Evolutionary conservation across 1,140 invertebrate species (phyloP).

Genomic region (Ganaspis sp.): DNA sequence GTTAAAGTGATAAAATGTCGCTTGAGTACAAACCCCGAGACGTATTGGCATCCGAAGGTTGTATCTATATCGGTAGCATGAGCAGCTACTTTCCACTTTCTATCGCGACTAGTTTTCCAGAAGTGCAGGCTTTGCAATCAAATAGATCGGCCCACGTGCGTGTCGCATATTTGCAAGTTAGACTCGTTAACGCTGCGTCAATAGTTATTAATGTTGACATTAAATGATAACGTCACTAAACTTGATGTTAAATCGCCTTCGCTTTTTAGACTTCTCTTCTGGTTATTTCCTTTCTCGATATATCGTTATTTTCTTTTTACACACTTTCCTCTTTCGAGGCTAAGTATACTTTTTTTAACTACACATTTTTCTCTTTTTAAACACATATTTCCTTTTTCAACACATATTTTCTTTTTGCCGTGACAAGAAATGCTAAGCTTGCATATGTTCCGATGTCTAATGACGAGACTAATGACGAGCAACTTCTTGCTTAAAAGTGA

Average conservation of each 20-base stretch:
- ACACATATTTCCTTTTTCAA: no score
- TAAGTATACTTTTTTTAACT: no score
- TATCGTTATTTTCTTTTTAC: background rate
- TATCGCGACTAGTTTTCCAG: background rate
- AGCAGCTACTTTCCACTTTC: constrained; percentile 12
- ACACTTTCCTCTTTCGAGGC: background rate
- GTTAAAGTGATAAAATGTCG: background rate
- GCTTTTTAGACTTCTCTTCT: background rate
- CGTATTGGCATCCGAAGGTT: background rate
- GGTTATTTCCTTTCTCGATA: no score
- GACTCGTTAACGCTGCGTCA: background rate
- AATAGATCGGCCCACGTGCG: constrained; percentile 11
- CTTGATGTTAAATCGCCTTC: background rate
- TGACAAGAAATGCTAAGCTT: no score
- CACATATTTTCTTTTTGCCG: no score
- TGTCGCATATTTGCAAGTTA: background rate
- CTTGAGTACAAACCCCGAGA: background rate
- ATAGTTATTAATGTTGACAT: constrained; percentile 11
- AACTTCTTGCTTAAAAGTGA: no score
- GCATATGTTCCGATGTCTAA: no score
- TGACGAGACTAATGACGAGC: no score
- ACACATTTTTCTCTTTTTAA: no score
- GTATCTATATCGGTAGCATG: background rate
- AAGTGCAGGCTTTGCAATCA: background rate
- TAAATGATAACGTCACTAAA: constrained; percentile 10